Conservation (phyloP, 2,113 vertebrate genomes). For the Ciconia maguari region DNA sequence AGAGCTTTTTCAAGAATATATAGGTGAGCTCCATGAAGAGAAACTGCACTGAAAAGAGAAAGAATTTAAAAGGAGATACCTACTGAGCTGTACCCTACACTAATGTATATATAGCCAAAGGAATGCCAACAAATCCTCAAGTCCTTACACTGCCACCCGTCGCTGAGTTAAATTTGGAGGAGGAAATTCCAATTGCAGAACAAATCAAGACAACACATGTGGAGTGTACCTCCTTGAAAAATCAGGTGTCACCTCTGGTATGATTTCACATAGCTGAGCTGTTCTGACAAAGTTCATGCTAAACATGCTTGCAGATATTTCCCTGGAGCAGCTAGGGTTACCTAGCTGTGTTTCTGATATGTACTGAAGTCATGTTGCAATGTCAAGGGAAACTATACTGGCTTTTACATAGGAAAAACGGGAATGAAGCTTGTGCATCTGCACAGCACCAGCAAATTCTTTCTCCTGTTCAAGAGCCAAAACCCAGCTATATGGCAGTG, state of each 20-base stretch:
- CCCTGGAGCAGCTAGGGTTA: not conserved
- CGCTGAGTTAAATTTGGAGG: not conserved
- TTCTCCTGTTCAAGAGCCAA: not conserved
- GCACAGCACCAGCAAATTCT: not conserved
- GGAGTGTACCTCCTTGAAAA: not conserved
- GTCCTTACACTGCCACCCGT: not conserved
- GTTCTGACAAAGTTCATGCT: not conserved
- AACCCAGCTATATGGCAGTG: not conserved
- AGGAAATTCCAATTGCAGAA: not conserved
- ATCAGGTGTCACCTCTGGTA: not conserved
- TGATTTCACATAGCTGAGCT: not conserved
- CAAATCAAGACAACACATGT: not conserved
- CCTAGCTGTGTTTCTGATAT: not conserved
- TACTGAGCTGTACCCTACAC: not conserved
- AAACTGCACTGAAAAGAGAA: not conserved
- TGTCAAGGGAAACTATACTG: not conserved
- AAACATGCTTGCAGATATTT: not conserved
- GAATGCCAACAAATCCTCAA: not conserved
- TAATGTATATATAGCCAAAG: not conserved
- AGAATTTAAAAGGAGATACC: not conserved
- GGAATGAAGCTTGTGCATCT: not conserved
- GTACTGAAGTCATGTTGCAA: not conserved
- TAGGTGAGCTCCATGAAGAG: not conserved
- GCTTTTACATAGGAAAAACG: not conserved
- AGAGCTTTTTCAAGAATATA: not conserved